Evolutionary conservation across 2,113 vertebrate species (phyloP).

Genomic region (Alligator sinensis): DNA sequence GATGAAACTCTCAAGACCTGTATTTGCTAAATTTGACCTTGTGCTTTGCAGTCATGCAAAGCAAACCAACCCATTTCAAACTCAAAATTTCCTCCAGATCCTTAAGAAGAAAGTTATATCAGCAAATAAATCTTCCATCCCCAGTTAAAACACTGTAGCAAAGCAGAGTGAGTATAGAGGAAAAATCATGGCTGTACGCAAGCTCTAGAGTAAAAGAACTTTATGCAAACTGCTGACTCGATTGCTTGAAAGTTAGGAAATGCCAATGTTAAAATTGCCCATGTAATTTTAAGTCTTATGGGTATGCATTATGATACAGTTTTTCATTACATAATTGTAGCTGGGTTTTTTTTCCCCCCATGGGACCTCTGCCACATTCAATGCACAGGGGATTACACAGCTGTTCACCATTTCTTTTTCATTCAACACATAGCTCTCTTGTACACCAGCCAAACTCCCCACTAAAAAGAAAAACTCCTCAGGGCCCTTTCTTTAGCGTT

Average conservation of each 20-base stretch:
- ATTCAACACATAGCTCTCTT: neutral
- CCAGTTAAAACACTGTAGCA: neutral
- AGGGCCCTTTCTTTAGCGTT: neutral
- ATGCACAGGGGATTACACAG: neutral
- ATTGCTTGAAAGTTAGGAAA: neutral
- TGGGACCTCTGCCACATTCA: neutral
- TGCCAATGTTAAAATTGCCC: neutral
- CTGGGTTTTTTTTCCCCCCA: neutral
- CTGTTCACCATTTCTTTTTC: neutral
- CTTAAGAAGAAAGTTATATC: neutral
- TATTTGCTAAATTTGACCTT: neutral
- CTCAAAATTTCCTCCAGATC: neutral
- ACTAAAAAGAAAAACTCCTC: neutral
- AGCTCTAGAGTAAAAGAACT: neutral
- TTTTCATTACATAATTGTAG: neutral
- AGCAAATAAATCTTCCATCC: neutral
- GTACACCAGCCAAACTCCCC: neutral
- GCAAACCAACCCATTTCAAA: neutral
- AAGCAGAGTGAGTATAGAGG: neutral
- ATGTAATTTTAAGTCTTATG: neutral
- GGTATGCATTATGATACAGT: neutral
- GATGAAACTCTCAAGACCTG: neutral
- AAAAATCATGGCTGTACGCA: no score
- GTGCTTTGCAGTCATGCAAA: neutral
- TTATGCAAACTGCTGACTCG: neutral